Percentiles rank a stretch among this genome's conserved stretches.
phyloP scores from a whole-genome alignment of 1,140 invertebrate species.

The Drosophila sturtevanti region DNA sequence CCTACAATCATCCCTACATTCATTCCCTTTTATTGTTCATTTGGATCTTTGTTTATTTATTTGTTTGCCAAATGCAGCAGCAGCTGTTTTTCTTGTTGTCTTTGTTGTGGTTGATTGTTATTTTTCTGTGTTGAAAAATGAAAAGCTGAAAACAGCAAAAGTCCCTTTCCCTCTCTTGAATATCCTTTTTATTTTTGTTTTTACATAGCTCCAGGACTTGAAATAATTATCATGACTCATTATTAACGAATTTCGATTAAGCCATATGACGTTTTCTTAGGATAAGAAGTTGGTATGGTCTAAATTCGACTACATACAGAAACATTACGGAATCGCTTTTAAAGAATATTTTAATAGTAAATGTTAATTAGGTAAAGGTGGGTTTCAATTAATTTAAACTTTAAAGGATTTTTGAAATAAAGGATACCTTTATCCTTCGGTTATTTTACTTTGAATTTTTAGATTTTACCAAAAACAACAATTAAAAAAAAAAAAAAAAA shows the following conservation, averaged over 20 bases:
- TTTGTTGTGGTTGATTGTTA: constrained; percentile 21
- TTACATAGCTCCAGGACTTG: neutral
- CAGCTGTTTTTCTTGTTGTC: constrained; percentile 24
- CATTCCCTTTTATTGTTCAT: constrained; percentile 39
- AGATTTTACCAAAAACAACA: too few relatives aligned
- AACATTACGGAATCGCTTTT: too few relatives aligned
- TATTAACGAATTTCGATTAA: constrained; percentile 1
- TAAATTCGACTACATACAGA: too few relatives aligned
- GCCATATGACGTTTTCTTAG: neutral
- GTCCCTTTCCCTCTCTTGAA: constrained; percentile 6
- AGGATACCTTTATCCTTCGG: too few relatives aligned
- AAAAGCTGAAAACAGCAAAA: constrained; percentile 43
- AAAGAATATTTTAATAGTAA: too few relatives aligned
- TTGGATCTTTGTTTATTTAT: constrained; percentile 61
- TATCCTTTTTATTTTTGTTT: neutral
- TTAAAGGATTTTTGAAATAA: too few relatives aligned
- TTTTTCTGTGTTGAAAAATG: constrained; percentile 36
- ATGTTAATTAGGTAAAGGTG: too few relatives aligned
- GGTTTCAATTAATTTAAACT: too few relatives aligned
- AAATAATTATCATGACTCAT: neutral
- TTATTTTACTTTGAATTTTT: too few relatives aligned
- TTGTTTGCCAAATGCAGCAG: constrained; percentile 59
- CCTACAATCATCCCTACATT: neutral
- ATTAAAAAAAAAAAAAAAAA: too few relatives aligned
- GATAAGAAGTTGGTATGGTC: too few relatives aligned